Evolutionary conservation across 2,888 invertebrate genomes (phyloP), one percentile per base, ranked within the genome.

Genomic region (Drosophila merina): DNA sequence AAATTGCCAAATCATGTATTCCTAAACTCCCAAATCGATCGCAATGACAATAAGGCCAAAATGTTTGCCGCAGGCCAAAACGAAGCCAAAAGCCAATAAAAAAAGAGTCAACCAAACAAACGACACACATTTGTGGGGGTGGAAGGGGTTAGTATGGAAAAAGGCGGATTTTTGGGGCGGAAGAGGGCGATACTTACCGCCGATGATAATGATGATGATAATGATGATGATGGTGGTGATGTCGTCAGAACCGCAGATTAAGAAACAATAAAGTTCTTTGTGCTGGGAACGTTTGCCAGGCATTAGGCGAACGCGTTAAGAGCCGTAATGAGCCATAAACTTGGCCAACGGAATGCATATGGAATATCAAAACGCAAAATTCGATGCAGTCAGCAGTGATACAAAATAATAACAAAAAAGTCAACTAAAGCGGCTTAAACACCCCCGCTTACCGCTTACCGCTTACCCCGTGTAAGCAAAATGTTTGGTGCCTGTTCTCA

Each of bases 251-350:
- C 67, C 64, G 47, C 77, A 83, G 74, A 84, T 84, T 80, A 71
- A 84, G 70, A 77, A 67, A 76, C 67, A 80, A 80, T 77, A 75
- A 62, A 20, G 25, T 49, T 51, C 47, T 49, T 63, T 60, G 62
- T 47, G 26, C 40, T 50, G 48, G 47, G 47, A 40, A 56, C 66
- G 51, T 64, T 57, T 50, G 54, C 49, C 55, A 57, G 74, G 66
- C 76, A 75, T 80, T 84, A 72, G 86, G 50, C 52, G 54, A 74
- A 57, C 78, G 67, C 76, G 52, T 81, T 73, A 72, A 56, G 72
- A 66, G 54, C 57, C 60, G 68, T 77, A 85, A 75, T 79, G 76
- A 76, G 76, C 76, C 55, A 81, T 77, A 77, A 79, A 77, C 57
- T 73, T 74, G 69, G 50, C 69, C 57, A 54, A 62, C 70, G 66